Evolutionary conservation across 64 coral and sea anemone species (phyloP), one percentile per base, ranked within the genome.

Genomic region (Platygyra sinensis): DNA sequence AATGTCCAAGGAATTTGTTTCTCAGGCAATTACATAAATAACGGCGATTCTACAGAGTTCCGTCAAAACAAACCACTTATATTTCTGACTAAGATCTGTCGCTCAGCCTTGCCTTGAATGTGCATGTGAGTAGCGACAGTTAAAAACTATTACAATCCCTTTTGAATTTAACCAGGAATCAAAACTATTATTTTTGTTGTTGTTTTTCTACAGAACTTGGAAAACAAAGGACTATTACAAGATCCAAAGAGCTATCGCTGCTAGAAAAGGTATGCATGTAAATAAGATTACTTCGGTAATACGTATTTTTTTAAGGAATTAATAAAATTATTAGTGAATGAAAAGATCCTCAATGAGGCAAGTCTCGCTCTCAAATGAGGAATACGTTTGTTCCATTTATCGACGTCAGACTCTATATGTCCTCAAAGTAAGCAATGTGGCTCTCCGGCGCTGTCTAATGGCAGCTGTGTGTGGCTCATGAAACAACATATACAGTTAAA

Each of bases 1-100:
- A 55, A 79, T 79, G 76, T 54, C 4, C 50, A 55, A 29, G 7
- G 18, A 42, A 77, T 77, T 76, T 49, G 8, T 17, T 15, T 49
- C n/a, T 51, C 24, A 69, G 25, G 14, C 71, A 75, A 75, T 75
- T 79, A 29, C 51, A 79, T 79, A 79, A 79, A 52, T 79, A 79
- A 79, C 76, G 24, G 49, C 4, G 65, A 46, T 27, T 10, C 11
- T 5, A 10, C n/a, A 69, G 9, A 69, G 65, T 27, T 24, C 65
- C 25, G 22, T 24, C 65, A n/a, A 24, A 69, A 69, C 29, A n/a
- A 24, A 11, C 25, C n/a, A 25, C n/a, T 69, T n/a, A 25, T 69
- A 25, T 8, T 69, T 69, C 65, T 69, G 22, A 69, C 22, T 27
- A n/a, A n/a, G 4, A 11, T 69, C 9, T 12, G 65, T 24, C 65